A percentile compares a stretch with the other conserved stretches of the same genome.
Evolutionary conservation across 2,113 vertebrate genomes (phyloP).

Genomic region (Charadrius vociferus): DNA sequence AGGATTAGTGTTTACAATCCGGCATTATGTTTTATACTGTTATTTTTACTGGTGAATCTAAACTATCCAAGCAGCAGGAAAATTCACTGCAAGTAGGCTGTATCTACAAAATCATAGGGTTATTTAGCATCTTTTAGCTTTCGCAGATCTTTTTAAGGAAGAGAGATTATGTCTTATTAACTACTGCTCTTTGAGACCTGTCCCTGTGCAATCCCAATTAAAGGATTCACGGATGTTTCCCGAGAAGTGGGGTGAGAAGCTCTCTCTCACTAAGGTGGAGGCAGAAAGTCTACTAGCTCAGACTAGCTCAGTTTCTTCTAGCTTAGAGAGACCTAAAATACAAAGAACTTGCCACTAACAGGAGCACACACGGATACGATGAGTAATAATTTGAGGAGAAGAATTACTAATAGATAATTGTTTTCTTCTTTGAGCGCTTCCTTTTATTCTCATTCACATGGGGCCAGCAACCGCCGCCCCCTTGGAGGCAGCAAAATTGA

Average conservation of each 20-base stretch:
- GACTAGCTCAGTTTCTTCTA: neutral
- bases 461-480: neutral
- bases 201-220: neutral
- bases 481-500: neutral
- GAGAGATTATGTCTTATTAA: neutral
- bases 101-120: neutral
- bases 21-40: neutral
- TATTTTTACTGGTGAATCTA: neutral
- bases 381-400: neutral
- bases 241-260: neutral
- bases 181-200: accelerated
- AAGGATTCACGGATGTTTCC: neutral
- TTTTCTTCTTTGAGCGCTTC: neutral
- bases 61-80: neutral
- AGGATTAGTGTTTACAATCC: neutral
- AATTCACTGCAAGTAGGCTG: neutral
- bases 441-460: neutral
- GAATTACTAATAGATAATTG: neutral
- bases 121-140: neutral
- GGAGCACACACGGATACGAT: neutral
- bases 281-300: neutral
- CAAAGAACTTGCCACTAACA: neutral
- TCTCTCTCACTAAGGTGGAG: neutral
- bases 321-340: neutral
- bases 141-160: neutral